Evolutionary conservation across 2,888 invertebrate species (phyloP).

Genomic region (Plebejus anna): DNA sequence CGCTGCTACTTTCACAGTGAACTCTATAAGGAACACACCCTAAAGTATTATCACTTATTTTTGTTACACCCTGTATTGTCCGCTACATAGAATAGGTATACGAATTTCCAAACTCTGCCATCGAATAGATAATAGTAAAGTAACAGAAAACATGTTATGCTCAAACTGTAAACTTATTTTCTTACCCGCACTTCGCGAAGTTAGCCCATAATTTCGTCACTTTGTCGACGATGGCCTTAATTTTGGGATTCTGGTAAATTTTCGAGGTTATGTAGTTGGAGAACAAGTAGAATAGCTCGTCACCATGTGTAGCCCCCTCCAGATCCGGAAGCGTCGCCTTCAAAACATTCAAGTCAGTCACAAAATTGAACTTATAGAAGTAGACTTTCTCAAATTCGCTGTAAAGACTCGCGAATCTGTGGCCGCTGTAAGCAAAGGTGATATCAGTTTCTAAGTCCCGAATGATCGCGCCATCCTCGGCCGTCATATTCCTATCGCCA

Average conservation of each 20-base stretch:
- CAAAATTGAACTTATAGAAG: conserved; percentile 43
- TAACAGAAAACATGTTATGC: background rate
- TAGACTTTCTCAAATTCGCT: conserved; percentile 36
- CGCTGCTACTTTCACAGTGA: too few relatives aligned
- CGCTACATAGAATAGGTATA: background rate
- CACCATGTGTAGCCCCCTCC: conserved; percentile 57
- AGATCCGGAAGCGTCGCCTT: conserved; percentile 36
- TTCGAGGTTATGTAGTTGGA: conserved; percentile 48
- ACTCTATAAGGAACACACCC: too few relatives aligned
- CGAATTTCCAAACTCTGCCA: too few relatives aligned
- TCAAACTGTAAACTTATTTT: conserved; percentile 25
- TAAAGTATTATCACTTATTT: too few relatives aligned
- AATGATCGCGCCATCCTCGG: conserved; percentile 37
- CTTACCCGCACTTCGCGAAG: conserved; percentile 62
- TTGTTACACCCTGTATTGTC: too few relatives aligned
- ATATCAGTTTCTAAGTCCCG: conserved; percentile 40
- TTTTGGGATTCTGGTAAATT: conserved; percentile 44
- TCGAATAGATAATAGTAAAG: too few relatives aligned
- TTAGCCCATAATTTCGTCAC: conserved; percentile 62
- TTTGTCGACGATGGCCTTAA: conserved; percentile 46
- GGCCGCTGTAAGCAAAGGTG: conserved; percentile 41
- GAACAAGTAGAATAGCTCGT: conserved; percentile 60
- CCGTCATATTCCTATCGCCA: conserved; percentile 40
- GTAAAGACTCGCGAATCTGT: conserved; percentile 42
- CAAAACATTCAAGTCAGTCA: conserved; percentile 43